A percentile compares a stretch with the other conserved stretches of the same genome.
Conservation (phyloP, 2,797 vertebrate species). For the Atherinosoma microstoma region DNA sequence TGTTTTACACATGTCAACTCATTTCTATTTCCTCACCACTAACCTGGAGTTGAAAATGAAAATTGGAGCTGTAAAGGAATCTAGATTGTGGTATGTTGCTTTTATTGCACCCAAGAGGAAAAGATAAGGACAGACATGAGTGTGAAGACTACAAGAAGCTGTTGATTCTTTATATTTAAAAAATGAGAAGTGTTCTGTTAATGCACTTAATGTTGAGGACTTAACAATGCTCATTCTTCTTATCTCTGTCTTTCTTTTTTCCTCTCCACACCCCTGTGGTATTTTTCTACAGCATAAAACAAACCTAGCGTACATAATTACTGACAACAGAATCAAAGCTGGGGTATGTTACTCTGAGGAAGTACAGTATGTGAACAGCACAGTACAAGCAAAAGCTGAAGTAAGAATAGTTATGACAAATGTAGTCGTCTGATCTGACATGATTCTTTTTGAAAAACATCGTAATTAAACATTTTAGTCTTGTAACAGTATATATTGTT, state of each 20-base stretch:
- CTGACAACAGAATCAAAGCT: conserved; percentile 7
- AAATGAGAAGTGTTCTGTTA: conserved; percentile 51
- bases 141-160: conserved; percentile 8
- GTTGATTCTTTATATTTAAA: conserved; percentile 52
- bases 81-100: not conserved
- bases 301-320: conserved; percentile 3
- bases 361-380: not conserved
- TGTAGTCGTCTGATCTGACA: not conserved
- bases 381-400: not conserved
- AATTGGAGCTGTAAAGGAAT: not conserved
- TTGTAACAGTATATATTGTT: conserved; percentile 18
- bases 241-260: not conserved
- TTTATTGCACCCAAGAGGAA: conserved; percentile 4
- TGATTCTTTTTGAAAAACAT: not conserved
- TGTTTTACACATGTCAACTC: not conserved
- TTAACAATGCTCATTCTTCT: not conserved
- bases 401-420: not conserved
- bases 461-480: conserved; percentile 3
- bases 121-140: not conserved
- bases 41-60: not conserved
- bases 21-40: not conserved
- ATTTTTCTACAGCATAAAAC: conserved; percentile 14
- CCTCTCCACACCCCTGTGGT: not conserved
- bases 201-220: conserved; percentile 36
- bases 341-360: not conserved